Percentiles rank a stretch among this genome's conserved stretches.
Conservation (phyloP, 2,113 vertebrate species). For the Calypte anna region DNA sequence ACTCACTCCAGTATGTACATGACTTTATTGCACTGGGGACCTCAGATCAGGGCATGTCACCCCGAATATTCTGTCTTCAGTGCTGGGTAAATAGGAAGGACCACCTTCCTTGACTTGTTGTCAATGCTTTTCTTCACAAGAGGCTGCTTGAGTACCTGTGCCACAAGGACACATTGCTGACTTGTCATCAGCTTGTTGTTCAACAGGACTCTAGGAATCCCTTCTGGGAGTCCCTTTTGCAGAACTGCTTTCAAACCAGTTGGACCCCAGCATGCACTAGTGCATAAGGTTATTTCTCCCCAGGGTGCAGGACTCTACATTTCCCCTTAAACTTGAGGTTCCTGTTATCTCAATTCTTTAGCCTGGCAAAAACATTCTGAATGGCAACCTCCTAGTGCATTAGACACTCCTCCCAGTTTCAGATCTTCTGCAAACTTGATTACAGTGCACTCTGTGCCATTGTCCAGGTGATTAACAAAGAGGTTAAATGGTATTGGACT, state of each 20-base stretch:
- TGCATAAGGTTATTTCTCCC: background rate
- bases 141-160: background rate
- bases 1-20: background rate
- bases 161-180: too few relatives aligned
- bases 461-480: background rate
- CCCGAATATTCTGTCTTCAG: background rate
- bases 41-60: background rate
- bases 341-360: background rate
- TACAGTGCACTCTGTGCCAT: background rate
- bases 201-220: background rate
- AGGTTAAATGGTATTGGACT: background rate
- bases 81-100: background rate
- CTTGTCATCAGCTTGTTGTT: too few relatives aligned
- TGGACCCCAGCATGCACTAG: background rate
- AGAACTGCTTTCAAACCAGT: background rate
- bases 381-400: background rate
- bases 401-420: background rate
- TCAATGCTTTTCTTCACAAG: background rate
- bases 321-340: background rate
- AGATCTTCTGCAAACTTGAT: background rate
- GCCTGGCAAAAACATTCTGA: background rate
- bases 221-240: background rate
- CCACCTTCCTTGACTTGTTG: background rate
- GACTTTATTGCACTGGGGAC: background rate
- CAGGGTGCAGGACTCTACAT: background rate